Base-by-base conservation (phyloP, 2,888 invertebrate genomes). In the Athalia circularis region DNA sequence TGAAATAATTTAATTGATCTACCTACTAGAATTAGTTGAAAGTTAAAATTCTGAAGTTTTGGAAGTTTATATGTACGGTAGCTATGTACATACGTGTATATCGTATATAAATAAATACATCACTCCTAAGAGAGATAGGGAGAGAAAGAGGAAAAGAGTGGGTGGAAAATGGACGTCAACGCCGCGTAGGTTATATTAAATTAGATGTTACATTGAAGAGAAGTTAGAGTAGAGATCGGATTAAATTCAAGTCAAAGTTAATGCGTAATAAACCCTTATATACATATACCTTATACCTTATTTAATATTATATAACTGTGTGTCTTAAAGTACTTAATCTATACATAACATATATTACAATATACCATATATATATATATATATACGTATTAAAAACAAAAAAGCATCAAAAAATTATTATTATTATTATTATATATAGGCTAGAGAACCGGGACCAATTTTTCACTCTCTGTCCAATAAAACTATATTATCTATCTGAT, bases 401-500 rank as follows among this genome's bases (percentile, higher is more conserved):
- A 29, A 29, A 29, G 29, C 29, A 29, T 29, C 29, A 29, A 29
- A 29, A 29, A 29, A 29, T 29, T 29, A 29, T 29, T 29, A 29
- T 29, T 29, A 29, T 29, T 29, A 29, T 29, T 29, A 29, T 29
- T 29, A 29, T 29, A 29, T 29, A 29, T 29, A 77, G 61, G 74
- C 79, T 79, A 80, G 70, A 80, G 79, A 72, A 81, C 81, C 80
- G 87, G 87, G 87, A 87, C 87, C 87, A 87, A 87, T 85, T 87
- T 87, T 85, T 80, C 80, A 80, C 84, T 84, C 83, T 80, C 81
- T 80, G 80, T 80, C 67, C 67, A 57, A 57, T 29, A 57, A 50
- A 52, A 54, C 54, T 54, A 52, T 68, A 54, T 50, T 54, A 68
- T 54, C 54, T 11, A 54, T 4, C 54, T 54, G 54, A 29, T 29